Evolutionary conservation across 2,113 vertebrate genomes (phyloP).

Genomic region (Hippocampus guttulatus): DNA sequence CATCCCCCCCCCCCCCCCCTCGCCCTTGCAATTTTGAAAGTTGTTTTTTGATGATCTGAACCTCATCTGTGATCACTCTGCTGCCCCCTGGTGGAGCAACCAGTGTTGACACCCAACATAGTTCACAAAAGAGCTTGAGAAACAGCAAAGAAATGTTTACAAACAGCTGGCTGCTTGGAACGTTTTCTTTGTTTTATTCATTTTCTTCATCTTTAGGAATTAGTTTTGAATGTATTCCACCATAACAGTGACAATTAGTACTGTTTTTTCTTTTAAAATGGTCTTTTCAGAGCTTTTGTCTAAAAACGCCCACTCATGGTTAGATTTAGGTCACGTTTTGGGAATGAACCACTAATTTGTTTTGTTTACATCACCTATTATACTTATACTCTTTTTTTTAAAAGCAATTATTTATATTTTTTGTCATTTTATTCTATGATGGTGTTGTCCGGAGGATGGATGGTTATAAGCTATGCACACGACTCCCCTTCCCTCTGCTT

Average conservation of each 20-base stretch:
- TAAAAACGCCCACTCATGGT: neutral
- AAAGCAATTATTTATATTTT: constrained; percentile 49
- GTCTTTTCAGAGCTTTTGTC: constrained; percentile 19
- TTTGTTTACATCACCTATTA: constrained; percentile 22
- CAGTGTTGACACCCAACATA: constrained; percentile 6
- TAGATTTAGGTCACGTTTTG: constrained; percentile 20
- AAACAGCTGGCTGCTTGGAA: constrained; percentile 59
- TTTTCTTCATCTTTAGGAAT: neutral
- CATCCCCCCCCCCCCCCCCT: neutral
- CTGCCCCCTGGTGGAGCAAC: constrained; percentile 57
- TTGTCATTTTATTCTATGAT: constrained; percentile 3
- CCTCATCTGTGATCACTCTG: constrained; percentile 10
- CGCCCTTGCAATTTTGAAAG: neutral
- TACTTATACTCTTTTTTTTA: constrained; percentile 13
- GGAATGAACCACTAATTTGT: constrained; percentile 59
- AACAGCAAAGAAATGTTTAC: neutral
- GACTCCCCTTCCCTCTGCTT: constrained; percentile 32
- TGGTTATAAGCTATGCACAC: constrained; percentile 65
- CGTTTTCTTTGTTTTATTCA: neutral
- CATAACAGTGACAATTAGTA: neutral
- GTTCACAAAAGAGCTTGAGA: neutral
- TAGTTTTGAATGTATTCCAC: constrained; percentile 7
- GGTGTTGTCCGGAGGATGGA: constrained; percentile 39
- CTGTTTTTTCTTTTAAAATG: constrained; percentile 2
- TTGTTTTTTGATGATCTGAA: neutral